Evolutionary conservation across 1,140 invertebrate species (phyloP), one percentile per base, ranked within the genome.

Genomic region (Ruditapes philippinarum): DNA sequence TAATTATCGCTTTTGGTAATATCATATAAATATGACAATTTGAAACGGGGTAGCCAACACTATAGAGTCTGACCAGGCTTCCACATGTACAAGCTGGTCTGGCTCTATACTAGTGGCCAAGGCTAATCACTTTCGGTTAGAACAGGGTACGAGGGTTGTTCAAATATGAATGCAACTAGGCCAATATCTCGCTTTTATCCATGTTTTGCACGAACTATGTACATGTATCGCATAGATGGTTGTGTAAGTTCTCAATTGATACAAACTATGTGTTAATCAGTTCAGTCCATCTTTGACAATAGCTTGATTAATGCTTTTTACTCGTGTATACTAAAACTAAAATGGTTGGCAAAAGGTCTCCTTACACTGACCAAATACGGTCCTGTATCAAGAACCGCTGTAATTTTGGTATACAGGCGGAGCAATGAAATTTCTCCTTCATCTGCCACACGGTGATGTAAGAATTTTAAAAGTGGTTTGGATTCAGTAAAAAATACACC

Each of bases 141-240:
- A n/a, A n/a, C n/a, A n/a, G n/a, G n/a, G n/a, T n/a, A n/a, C n/a
- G 22, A 51, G 49, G 49, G 57, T 19, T 7, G 7, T 60, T 22
- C n/a, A 60, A 60, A 60, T 60, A 60, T 60, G 57, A 60, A n/a
- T 60, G 57, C 57, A 60, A 60, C 57, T 60, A 19, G 19, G 57
- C 5, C 14, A 7, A 45, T 45, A 45, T 45, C 57, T 28, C 57
- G 22, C 19, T 60, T 22, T 4, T 60, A n/a, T 19, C 22, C 57
- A 60, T 28, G 57, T 11, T 5, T 22, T n/a, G 4, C 5, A n/a
- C n/a, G n/a, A n/a, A n/a, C n/a, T n/a, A n/a, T n/a, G n/a, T n/a
- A n/a, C n/a, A 5, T 60, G 57, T 60, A 60, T 60, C 19, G 25
- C 57, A 60, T 60, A 60, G 5, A n/a, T 7, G 57, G 5, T 60